Evolutionary conservation across 2,888 invertebrate species (phyloP).

Genomic region (Eurytoma californica): DNA sequence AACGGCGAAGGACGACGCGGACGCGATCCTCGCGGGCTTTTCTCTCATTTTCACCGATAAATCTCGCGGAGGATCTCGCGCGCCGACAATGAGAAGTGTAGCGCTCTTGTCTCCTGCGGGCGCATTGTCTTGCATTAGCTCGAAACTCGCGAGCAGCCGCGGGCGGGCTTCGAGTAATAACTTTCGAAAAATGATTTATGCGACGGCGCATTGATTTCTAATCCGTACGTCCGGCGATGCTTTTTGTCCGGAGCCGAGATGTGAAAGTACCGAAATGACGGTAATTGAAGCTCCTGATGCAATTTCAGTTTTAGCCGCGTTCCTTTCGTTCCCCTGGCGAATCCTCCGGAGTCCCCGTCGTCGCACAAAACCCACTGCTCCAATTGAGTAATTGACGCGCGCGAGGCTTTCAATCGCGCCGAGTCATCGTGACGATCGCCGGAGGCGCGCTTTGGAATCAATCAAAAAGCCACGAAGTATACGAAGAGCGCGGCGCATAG

Average conservation of each 20-base stretch:
- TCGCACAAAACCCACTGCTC: too few species aligned
- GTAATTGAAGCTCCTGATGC: background rate
- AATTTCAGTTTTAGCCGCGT: too few species aligned
- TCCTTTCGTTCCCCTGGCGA: too few species aligned
- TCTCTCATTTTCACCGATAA: conserved; percentile 41
- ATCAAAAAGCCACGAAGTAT: too few species aligned
- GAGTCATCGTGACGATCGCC: too few species aligned
- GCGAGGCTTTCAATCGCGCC: too few species aligned
- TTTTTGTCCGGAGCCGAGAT: background rate
- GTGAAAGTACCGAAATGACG: too few species aligned
- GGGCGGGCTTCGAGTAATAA: background rate
- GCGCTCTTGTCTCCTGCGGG: background rate
- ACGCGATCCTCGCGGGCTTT: background rate
- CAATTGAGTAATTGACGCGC: too few species aligned
- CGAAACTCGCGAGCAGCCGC: background rate
- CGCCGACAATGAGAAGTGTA: conserved; percentile 27
- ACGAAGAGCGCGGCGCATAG: background rate
- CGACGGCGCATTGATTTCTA: conserved; percentile 1
- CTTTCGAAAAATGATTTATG: conserved; percentile 26
- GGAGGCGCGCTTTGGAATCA: too few species aligned
- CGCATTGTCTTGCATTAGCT: background rate
- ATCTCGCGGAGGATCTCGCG: conserved; percentile 13
- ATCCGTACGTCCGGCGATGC: background rate
- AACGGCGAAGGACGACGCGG: too few species aligned
- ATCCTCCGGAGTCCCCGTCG: too few species aligned